Conservation (phyloP, 2,113 vertebrate species). For the Pelecanoides urinatrix region DNA sequence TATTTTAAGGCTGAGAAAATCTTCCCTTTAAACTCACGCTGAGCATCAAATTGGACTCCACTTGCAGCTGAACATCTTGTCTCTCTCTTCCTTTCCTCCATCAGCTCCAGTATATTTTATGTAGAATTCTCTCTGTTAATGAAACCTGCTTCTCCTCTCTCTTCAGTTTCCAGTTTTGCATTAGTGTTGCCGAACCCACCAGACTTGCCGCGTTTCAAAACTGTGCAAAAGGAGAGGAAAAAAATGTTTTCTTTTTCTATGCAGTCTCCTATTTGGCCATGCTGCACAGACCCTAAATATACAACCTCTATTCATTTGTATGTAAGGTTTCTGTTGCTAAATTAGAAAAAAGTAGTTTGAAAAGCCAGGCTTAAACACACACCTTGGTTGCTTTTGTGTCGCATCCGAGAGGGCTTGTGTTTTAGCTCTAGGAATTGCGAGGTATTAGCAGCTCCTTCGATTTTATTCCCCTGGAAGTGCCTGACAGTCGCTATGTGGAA, state of each 20-base stretch:
- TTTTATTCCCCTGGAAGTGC: not conserved
- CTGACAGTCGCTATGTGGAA: not conserved
- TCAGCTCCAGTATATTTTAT: slow-evolving; percentile 38
- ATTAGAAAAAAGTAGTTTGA: not conserved
- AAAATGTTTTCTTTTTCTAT: not conserved
- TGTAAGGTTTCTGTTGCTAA: not conserved
- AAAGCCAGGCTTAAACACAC: not conserved
- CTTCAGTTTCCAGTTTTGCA: not conserved
- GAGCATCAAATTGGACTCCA: slow-evolving; percentile 65
- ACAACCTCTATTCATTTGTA: not conserved
- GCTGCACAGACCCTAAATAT: not conserved
- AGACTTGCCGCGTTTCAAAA: not conserved
- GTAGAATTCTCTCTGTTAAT: slow-evolving; percentile 22
- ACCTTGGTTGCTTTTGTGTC: not conserved
- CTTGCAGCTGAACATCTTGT: slow-evolving; percentile 60
- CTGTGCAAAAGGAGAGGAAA: not conserved
- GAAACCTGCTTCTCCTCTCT: not conserved
- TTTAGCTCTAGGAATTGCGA: not conserved
- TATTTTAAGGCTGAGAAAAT: slow-evolving; percentile 67
- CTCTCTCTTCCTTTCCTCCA: slow-evolving; percentile 18
- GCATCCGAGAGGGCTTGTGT: not conserved
- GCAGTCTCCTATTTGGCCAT: not conserved
- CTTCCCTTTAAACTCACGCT: slow-evolving; percentile 62
- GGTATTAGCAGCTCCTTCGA: not conserved
- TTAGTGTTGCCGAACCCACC: not conserved